Percentiles rank a stretch among this genome's conserved stretches.
Evolutionary conservation across 2,888 invertebrate species (phyloP).

Genomic region (Druceiella hillmani): DNA sequence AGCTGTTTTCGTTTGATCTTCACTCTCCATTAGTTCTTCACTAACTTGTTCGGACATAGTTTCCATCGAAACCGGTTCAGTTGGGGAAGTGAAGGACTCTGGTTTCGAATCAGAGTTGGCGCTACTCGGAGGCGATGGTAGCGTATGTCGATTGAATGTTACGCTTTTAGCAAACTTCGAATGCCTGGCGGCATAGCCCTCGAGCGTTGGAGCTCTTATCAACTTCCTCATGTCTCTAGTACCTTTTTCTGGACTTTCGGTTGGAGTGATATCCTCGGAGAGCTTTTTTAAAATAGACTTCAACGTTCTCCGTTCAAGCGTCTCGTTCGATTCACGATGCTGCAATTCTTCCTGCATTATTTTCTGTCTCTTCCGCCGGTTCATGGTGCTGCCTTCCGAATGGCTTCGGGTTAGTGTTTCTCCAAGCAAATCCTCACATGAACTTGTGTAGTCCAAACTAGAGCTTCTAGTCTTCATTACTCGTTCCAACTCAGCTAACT

Average conservation of each 20-base stretch:
- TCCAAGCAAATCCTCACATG: conserved; percentile 52
- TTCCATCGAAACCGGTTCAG: conserved; percentile 7
- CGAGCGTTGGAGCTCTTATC: conserved; percentile 77
- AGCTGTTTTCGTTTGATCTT: conserved; percentile 3
- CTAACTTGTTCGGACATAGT: conserved; percentile 1
- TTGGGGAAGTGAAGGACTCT: not conserved
- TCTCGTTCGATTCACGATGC: conserved; percentile 73
- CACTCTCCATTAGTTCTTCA: not conserved
- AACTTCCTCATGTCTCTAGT: conserved; percentile 61
- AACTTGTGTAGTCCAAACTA: conserved; percentile 68
- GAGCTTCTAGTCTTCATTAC: conserved; percentile 73
- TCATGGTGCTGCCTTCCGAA: conserved; percentile 78
- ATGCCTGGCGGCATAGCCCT: conserved; percentile 84
- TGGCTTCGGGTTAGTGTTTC: conserved; percentile 67
- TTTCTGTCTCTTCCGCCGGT: conserved; percentile 45
- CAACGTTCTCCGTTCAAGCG: conserved; percentile 71
- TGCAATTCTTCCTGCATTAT: conserved; percentile 39
- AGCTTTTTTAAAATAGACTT: conserved; percentile 83
- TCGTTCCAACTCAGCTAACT: conserved; percentile 74
- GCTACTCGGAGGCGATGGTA: conserved; percentile 71
- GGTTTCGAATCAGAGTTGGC: conserved; percentile 26
- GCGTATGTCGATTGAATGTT: conserved; percentile 79
- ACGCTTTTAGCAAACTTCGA: conserved; percentile 86
- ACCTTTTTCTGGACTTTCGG: conserved; percentile 43
- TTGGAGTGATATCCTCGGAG: conserved; percentile 59